Base-by-base conservation (phyloP, 2,888 invertebrate genomes). In the Flabesymbios commensalis region DNA sequence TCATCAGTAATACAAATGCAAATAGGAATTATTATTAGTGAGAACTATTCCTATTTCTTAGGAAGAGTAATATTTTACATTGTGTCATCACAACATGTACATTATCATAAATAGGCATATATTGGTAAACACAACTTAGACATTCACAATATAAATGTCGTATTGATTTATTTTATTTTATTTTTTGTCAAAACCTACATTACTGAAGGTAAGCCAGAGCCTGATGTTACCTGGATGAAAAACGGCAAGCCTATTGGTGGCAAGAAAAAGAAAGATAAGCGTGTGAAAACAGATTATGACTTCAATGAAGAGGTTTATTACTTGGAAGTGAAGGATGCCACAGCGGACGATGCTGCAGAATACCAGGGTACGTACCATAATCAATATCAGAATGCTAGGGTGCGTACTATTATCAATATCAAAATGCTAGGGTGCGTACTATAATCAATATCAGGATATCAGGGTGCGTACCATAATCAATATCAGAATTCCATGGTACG, bases 291-390 rank as follows among this genome's bases (percentile, higher is more conserved):
- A n/a, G 62, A 59, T 33, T 59, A 55, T 49, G 62, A 63, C 43
- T 2, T 33, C 36, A 64, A 70, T 4, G 62, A 61, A n/a, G 69
- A 69, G 47, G 51, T 67, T 17, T 69, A 72, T 52, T 68, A 62
- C 7, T 59, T 77, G 45, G 68, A 70, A 58, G 74, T 77, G 36
- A 29, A 31, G 1, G 64, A 73, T 28, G 68, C 71, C 2, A 54
- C 47, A 5, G 57, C 58, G 4, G 56, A 64, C 3, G 77, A 78
- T 49, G 33, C 49, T 29, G 62, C 47, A 43, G 36, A 47, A n/a
- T n/a, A n/a, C n/a, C n/a, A n/a, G n/a, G n/a, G n/a, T 32, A 55
- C 45, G 10, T 42, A 29, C 22, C 3, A 22, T 14, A 42, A 42
- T 3, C 47, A 36, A 39, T 41, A 47, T 26, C 26, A 28, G n/a